Percentiles rank a stretch among this genome's conserved stretches.
These are phyloP conservation scores for Sminthurides bifidus DNA, from an alignment of 1,140 invertebrate genomes.

Conservation along the genomic window DNA sequence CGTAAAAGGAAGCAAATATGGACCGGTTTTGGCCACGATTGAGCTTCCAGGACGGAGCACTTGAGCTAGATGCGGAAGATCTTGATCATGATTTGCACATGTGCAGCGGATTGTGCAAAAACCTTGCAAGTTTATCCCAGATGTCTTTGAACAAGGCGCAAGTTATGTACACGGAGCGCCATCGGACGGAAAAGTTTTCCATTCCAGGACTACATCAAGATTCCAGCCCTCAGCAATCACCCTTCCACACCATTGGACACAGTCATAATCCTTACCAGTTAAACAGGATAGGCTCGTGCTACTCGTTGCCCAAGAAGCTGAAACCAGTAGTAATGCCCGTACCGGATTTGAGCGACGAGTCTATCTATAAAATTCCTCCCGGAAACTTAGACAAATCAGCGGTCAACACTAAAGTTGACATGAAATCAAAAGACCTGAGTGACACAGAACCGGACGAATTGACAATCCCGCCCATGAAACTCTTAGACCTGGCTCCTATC, in stretches of 20 bases:
- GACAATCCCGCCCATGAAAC: slow-evolving; percentile 29
- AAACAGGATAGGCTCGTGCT: too few relatives aligned
- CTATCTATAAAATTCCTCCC: slow-evolving; percentile 27
- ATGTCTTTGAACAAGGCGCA: too few relatives aligned
- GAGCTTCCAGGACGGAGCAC: slow-evolving; percentile 14
- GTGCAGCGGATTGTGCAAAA: slow-evolving; percentile 25
- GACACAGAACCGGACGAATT: slow-evolving; percentile 25
- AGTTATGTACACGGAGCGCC: too few relatives aligned
- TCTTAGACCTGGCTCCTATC: slow-evolving; percentile 27
- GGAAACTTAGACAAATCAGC: not conserved
- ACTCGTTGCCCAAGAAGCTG: too few relatives aligned
- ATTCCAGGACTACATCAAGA: too few relatives aligned
- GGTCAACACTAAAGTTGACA: not conserved
- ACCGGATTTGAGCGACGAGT: slow-evolving; percentile 27
- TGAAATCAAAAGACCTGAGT: slow-evolving; percentile 12
- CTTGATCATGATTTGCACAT: slow-evolving; percentile 18
- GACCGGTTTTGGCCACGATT: slow-evolving; percentile 29
- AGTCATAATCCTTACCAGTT: not conserved
- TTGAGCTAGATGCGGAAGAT: not conserved
- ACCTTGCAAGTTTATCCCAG: slow-evolving; percentile 24
- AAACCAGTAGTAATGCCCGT: too few relatives aligned
- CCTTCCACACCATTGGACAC: slow-evolving; percentile 1
- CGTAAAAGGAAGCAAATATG: slow-evolving; percentile 22
- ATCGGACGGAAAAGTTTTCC: too few relatives aligned
- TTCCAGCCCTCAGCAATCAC: too few relatives aligned